Conservation (phyloP, 1,140 invertebrate species). For the Zaprionus inermis region DNA sequence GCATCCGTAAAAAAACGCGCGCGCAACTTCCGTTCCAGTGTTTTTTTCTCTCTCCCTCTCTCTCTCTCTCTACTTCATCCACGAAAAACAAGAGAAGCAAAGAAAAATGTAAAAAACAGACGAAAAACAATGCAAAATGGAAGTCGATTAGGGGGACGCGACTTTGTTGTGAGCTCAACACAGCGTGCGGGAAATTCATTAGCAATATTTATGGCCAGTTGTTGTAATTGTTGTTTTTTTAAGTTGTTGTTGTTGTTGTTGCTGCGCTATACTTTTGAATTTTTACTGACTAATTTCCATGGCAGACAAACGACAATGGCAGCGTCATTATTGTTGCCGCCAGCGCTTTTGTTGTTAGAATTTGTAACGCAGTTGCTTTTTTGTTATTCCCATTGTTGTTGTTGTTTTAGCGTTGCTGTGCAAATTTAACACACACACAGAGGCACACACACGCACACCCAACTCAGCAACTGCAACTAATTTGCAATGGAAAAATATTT, state of each 20-base stretch:
- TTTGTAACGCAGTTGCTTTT: conserved; percentile 46
- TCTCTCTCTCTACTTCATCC: not conserved
- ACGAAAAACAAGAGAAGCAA: not conserved
- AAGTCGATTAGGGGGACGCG: conserved; percentile 43
- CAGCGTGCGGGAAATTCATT: conserved; percentile 81
- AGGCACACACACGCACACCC: conserved; percentile 12
- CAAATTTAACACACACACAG: conserved; percentile 37
- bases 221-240: conserved; percentile 31
- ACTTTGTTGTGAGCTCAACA: conserved; percentile 66
- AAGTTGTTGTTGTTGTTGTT: conserved; percentile 27
- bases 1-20: conserved; percentile 54
- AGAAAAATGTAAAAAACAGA: conserved; percentile 1
- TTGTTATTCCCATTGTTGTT: conserved; percentile 14
- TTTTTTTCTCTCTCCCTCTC: not conserved
- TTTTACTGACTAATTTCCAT: conserved; percentile 72
- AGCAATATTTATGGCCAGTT: conserved; percentile 77
- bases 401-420: conserved; percentile 40
- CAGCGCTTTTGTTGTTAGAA: conserved; percentile 53
- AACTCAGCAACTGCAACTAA: no score
- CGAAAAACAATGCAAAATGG: conserved; percentile 45
- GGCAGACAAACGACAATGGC: conserved; percentile 51
- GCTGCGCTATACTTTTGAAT: conserved; percentile 49
- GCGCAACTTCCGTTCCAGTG: conserved; percentile 66
- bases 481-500: conserved; percentile 31
- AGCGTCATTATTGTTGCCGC: conserved; percentile 62